These are phyloP conservation scores for Sitobion miscanthi DNA, from an alignment of 1,140 invertebrate species.

Conservation along the genomic window DNA sequence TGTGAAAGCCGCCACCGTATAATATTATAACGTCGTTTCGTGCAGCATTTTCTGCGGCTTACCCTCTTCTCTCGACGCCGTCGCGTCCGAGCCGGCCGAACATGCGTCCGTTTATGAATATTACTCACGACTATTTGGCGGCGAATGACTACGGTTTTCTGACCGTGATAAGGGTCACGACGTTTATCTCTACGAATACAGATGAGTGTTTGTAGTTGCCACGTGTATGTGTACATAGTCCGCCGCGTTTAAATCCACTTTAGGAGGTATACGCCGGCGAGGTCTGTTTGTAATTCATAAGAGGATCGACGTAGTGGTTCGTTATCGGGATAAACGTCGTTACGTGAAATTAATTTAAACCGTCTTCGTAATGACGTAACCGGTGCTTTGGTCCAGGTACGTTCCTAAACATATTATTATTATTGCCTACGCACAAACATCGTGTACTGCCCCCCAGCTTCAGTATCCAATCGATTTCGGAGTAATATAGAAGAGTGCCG, in stretches of 20 bases:
- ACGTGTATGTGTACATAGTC: too few relatives aligned
- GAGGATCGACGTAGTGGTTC: neutral
- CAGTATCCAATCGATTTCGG: too few relatives aligned
- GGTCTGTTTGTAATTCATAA: slow-evolving; percentile 33
- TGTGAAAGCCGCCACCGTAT: neutral
- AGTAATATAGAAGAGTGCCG: too few relatives aligned
- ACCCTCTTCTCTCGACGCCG: neutral
- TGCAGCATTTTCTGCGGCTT: neutral
- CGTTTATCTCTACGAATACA: slow-evolving; percentile 3
- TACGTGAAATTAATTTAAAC: slow-evolving; percentile 20
- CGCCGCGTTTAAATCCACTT: neutral
- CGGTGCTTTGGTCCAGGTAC: neutral
- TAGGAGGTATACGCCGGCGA: neutral
- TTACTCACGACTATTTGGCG: neutral
- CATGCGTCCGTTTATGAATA: neutral
- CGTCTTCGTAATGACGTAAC: neutral
- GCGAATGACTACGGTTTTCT: too few relatives aligned
- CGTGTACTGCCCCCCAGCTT: too few relatives aligned
- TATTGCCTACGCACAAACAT: neutral
- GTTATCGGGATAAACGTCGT: neutral
- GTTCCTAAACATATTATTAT: neutral
- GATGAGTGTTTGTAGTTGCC: too few relatives aligned
- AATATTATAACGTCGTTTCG: neutral
- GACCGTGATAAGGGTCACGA: neutral
- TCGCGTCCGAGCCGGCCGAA: too few relatives aligned